Evolutionary conservation across 2,797 vertebrate species (phyloP), one percentile per base, ranked within the genome.

Genomic region (Galagoides demidoff): DNA sequence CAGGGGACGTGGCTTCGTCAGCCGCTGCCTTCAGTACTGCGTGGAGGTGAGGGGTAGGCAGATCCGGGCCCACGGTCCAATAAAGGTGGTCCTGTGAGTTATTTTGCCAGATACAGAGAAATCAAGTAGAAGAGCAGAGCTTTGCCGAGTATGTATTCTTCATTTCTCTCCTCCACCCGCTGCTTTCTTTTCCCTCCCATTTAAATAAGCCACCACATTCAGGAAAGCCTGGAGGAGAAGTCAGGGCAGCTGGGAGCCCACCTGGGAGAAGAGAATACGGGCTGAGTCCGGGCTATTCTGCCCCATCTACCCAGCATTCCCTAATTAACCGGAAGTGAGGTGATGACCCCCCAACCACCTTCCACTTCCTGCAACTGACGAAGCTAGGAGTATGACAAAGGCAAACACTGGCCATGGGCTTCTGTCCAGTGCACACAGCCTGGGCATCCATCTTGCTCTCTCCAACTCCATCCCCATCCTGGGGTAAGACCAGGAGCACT

Each of bases 211-310:
- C 29, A 29, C 20, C 23, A 43, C 68, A 77, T 66, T 93, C 64
- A 71, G 73, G 82, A 43, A 45, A 73, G 88, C 73, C 90, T 79
- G 52, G 74, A 83, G 70, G 68, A 90, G 91, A 76, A 3, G 31
- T 43, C 10, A 27, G 52, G 63, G 88, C 45, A 82, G 92, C 85
- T 89, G 91, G 74, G 39, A 77, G 55, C 59, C 89, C 85, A 71
- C 64, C 92, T 82, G 85, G 4, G 83, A 66, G 79, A 27, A 66
- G 94, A 85, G 59, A 52, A 70, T 31, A n/a, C 9, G 19, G 45
- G 74, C 77, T 10, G 19, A 73, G 43, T 14, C 17, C 63, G 52
- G 77, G 84, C 79, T 39, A 23, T 37, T 66, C 17, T 20, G 17
- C 3, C 13, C 52, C 82, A 63, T 34, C 70, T 39, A n/a, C 70